A percentile compares a stretch with the other conserved stretches of the same genome.
These are phyloP conservation scores for Oxystoma pomonae DNA, from an alignment of 2,888 invertebrate genomes.

Conservation along the genomic window DNA sequence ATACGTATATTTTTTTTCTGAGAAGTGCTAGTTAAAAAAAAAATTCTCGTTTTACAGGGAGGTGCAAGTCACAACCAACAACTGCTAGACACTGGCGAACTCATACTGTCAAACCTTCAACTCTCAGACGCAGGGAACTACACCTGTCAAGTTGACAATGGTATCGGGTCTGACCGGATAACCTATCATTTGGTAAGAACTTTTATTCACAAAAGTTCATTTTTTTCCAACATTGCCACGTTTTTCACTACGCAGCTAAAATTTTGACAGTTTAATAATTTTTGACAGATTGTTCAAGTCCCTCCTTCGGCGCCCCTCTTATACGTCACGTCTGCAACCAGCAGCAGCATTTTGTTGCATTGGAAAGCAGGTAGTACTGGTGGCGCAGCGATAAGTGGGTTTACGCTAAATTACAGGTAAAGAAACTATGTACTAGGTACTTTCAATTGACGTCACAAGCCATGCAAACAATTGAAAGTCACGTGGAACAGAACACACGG, in stretches of 20 bases:
- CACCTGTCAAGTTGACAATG: conserved; percentile 66
- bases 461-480: too few relatives aligned
- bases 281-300: conserved; percentile 66
- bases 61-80: conserved; percentile 59
- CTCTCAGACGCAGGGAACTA: conserved; percentile 66
- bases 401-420: conserved; percentile 59
- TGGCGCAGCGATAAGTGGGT: conserved; percentile 64
- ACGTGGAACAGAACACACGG: too few relatives aligned
- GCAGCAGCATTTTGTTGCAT: conserved; percentile 67
- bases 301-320: conserved; percentile 71
- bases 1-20: too few relatives aligned
- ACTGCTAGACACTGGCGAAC: conserved; percentile 60
- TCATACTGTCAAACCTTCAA: conserved; percentile 61
- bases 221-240: not conserved
- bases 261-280: conserved; percentile 41
- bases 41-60: conserved; percentile 41
- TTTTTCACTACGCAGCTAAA: not conserved
- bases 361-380: conserved; percentile 71
- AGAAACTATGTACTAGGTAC: too few relatives aligned
- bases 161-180: conserved; percentile 62
- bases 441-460: too few relatives aligned
- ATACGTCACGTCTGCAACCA: conserved; percentile 71
- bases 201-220: not conserved
- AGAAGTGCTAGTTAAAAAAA: too few relatives aligned
- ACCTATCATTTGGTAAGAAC: conserved; percentile 42